A percentile compares a stretch with the other conserved stretches of the same genome.
Conservation (phyloP, 2,888 invertebrate genomes). For the Apodemia duryi region DNA sequence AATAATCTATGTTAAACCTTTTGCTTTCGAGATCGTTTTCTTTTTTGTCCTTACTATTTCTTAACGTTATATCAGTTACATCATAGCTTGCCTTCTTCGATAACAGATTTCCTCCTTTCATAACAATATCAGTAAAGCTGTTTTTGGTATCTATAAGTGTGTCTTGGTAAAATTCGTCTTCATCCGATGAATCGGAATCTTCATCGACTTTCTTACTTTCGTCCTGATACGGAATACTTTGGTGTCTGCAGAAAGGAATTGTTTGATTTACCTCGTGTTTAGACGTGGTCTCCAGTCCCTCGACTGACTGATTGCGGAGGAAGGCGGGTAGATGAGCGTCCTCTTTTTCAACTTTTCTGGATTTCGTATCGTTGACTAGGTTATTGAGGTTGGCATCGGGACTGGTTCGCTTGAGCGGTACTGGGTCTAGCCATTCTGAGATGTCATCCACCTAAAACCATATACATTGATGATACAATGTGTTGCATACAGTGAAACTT, state of each 20-base stretch:
- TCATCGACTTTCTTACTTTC: slow-evolving; percentile 26
- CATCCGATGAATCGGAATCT: slow-evolving; percentile 42
- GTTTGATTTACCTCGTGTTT: slow-evolving; percentile 43
- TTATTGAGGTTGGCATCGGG: slow-evolving; percentile 46
- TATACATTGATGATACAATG: too few relatives aligned
- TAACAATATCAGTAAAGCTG: slow-evolving; percentile 42
- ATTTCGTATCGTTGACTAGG: too few relatives aligned
- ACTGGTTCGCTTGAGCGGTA: slow-evolving; percentile 52
- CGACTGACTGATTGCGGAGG: slow-evolving; percentile 68
- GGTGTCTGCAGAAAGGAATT: slow-evolving; percentile 50
- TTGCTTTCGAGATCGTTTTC: slow-evolving; percentile 48
- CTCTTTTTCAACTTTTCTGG: too few relatives aligned
- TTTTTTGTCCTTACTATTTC: slow-evolving; percentile 44
- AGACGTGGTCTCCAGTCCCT: slow-evolving; percentile 54
- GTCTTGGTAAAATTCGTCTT: slow-evolving; percentile 31
- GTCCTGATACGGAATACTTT: slow-evolving; percentile 44
- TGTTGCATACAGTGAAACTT: too few relatives aligned
- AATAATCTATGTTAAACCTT: slow-evolving; percentile 53
- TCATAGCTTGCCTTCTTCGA: slow-evolving; percentile 55
- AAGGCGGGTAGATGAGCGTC: slow-evolving; percentile 46
- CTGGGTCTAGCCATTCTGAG: slow-evolving; percentile 56
- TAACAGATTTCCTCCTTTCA: slow-evolving; percentile 46
- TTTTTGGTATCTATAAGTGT: slow-evolving; percentile 23
- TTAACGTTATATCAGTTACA: slow-evolving; percentile 45
- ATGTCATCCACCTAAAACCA: too few relatives aligned